Percentiles rank a stretch among this genome's conserved stretches.
Evolutionary conservation across 2,888 invertebrate genomes (phyloP).

Genomic region (Ichneumon xanthorius): DNA sequence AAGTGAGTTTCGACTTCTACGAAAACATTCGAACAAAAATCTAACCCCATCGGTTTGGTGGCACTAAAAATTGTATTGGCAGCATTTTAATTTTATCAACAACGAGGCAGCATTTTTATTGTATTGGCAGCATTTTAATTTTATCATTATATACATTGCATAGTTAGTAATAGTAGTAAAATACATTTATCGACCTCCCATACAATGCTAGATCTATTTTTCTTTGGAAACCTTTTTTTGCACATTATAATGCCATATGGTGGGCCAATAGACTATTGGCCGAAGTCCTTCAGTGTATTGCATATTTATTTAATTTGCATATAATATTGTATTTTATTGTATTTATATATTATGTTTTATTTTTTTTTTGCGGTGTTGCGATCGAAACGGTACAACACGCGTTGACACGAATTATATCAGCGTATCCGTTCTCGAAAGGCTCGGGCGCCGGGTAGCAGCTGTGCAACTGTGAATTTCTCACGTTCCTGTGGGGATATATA

Average conservation of each 20-base stretch:
- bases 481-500: conserved; percentile 53
- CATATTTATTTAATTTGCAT: neutral
- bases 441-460: conserved; percentile 20
- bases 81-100: neutral
- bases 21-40: neutral
- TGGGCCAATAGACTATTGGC: no score
- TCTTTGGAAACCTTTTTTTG: no score
- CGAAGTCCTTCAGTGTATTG: no score
- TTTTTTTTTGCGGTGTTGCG: neutral
- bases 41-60: neutral
- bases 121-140: no score
- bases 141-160: no score
- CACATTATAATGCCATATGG: no score
- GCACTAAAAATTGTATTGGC: neutral
- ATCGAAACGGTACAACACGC: conserved; percentile 9
- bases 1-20: neutral
- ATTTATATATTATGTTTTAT: neutral
- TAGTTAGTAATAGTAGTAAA: no score
- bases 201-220: no score
- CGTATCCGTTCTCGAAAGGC: conserved; percentile 23
- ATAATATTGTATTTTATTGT: neutral
- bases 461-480: conserved; percentile 65
- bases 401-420: conserved; percentile 54
- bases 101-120: neutral
- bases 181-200: no score